These are phyloP conservation scores for Whitmania pigra DNA, from an alignment of 1,140 invertebrate genomes.

Conservation along the genomic window DNA sequence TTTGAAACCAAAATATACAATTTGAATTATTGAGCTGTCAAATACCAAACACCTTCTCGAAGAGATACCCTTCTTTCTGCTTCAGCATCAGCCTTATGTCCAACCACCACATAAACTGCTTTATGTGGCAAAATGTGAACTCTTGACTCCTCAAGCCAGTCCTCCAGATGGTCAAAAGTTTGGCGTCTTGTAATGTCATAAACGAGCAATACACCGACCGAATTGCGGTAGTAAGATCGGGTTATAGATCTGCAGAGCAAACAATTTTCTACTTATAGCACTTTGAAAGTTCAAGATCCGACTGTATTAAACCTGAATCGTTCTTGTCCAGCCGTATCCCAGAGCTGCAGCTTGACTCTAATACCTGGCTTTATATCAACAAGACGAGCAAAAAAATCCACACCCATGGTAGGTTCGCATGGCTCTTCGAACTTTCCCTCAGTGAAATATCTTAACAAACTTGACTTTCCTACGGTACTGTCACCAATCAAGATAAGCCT, in stretches of 20 bases:
- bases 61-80: constrained; percentile 44
- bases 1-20: not conserved
- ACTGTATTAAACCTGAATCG: constrained; percentile 58
- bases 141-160: constrained; percentile 90
- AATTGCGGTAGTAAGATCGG: constrained; percentile 93
- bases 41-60: constrained; percentile 45
- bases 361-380: constrained; percentile 81
- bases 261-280: not conserved
- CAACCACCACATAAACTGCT: constrained; percentile 75
- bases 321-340: constrained; percentile 97
- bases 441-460: constrained; percentile 85
- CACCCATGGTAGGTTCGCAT: constrained; percentile 89
- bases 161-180: constrained; percentile 81
- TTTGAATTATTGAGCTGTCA: not conserved
- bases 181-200: constrained; percentile 88
- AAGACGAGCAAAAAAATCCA: constrained; percentile 90
- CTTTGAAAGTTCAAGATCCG: not conserved
- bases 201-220: constrained; percentile 87
- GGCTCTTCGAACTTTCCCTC: constrained; percentile 96
- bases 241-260: constrained; percentile 53
- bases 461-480: constrained; percentile 83
- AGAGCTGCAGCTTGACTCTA: constrained; percentile 88
- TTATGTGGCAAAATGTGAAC: constrained; percentile 76
- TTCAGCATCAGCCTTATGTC: constrained; percentile 74
- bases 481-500: constrained; percentile 89